Percentiles rank a stretch among this genome's conserved stretches.
Evolutionary conservation across 2,797 vertebrate genomes (phyloP).

Genomic region (Falco rusticolus): DNA sequence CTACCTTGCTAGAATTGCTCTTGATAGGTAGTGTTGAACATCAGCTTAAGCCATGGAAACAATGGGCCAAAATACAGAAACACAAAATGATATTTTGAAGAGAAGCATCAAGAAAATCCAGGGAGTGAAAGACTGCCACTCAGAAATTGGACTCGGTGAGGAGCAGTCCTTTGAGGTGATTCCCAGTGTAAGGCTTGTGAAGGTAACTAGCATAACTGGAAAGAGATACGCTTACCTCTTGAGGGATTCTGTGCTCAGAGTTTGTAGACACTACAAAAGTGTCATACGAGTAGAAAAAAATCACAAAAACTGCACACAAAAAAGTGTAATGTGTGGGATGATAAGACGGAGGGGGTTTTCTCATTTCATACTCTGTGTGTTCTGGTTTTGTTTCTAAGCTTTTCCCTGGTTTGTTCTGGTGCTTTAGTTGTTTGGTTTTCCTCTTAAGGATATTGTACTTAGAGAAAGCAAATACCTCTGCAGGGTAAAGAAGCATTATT

Average conservation of each 20-base stretch:
- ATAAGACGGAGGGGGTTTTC: not conserved
- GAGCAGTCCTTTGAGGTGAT: not conserved
- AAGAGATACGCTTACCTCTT: not conserved
- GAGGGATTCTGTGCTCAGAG: not conserved
- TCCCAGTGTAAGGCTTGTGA: not conserved
- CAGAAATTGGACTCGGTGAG: not conserved
- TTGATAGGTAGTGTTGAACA: not conserved
- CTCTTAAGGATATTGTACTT: not conserved
- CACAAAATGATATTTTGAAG: not conserved
- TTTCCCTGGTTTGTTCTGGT: not conserved
- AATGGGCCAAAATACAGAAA: not conserved
- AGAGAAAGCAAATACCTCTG: not conserved
- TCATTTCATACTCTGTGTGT: not conserved
- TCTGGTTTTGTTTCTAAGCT: not conserved
- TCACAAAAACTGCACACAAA: not conserved
- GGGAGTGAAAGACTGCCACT: not conserved
- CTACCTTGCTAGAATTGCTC: not conserved
- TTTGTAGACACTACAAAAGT: not conserved
- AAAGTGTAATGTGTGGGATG: not conserved
- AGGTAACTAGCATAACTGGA: not conserved
- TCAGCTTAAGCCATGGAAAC: not conserved
- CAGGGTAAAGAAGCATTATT: not conserved
- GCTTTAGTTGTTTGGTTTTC: not conserved
- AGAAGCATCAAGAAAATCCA: not conserved
- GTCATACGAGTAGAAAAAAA: not conserved